Percentiles rank a stretch among this genome's conserved stretches.
Evolutionary conservation across 2,888 invertebrate genomes (phyloP).

Genomic region (Brachyopa scutellaris): DNA sequence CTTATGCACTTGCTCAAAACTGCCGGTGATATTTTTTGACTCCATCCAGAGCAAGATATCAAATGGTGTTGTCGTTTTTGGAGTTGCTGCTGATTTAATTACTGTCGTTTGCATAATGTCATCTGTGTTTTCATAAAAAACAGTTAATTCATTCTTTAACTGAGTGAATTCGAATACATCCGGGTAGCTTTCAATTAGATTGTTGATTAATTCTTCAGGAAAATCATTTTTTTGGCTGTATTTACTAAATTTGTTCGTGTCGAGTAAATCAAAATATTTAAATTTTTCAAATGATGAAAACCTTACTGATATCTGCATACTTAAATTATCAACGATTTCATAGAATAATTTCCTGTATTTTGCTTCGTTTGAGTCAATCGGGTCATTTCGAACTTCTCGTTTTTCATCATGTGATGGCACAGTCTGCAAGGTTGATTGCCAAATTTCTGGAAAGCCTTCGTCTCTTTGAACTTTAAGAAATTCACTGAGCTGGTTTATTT

Average conservation of each 20-base stretch:
- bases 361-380: background rate
- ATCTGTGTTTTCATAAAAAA: conserved; percentile 25
- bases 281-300: conserved; percentile 32
- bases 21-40: background rate
- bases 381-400: background rate
- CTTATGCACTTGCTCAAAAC: conserved; percentile 26
- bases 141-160: conserved; percentile 17
- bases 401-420: conserved; percentile 10
- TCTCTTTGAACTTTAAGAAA: conserved; percentile 11
- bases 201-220: conserved; percentile 1
- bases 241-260: background rate
- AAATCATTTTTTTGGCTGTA: background rate
- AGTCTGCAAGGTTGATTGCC: conserved; percentile 6
- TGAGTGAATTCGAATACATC: conserved; percentile 5
- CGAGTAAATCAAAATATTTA: conserved; percentile 17
- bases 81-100: background rate
- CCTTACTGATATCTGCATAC: conserved; percentile 3
- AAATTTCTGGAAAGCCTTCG: conserved; percentile 16
- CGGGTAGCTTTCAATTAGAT: conserved; percentile 18
- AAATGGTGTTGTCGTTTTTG: conserved; percentile 22
- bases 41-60: conserved; percentile 24
- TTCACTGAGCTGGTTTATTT: conserved; percentile 16
- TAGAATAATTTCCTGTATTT: conserved; percentile 24
- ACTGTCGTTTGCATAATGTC: background rate
- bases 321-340: conserved; percentile 25